Evolutionary conservation across 2,797 vertebrate genomes (phyloP), one percentile per base, ranked within the genome.

Genomic region (Arnoldichthys spilopterus): DNA sequence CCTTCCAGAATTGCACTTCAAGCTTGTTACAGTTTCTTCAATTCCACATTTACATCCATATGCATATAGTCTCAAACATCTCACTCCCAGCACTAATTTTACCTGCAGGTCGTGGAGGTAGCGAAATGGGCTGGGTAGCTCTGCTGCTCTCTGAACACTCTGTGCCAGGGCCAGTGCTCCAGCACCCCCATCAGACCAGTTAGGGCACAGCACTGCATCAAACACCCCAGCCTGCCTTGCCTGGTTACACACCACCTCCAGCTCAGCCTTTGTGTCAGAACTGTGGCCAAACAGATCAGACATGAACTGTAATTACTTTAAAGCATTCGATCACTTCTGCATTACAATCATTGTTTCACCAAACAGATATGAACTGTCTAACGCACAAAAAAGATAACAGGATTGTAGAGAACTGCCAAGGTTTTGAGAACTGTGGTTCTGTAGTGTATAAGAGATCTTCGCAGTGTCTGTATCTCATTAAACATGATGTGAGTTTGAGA

Each of bases 171-270:
- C 90, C 30, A 94, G 26, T 0, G 95, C 94, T 3, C 95, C 95
- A 83, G 85, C 91, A 13, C 95, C 95, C 3, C 95, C 95, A 81
- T 95, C 91, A 56, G 95, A 93, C 95, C 95, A 96, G 88, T 94
- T 94, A 43, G 90, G 93, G 78, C 94, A 95, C 24, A 90, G 92
- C 82, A 96, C 92, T 0, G 94, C 95, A 69, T 95, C 94, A 0
- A 94, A 93, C 0, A 94, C 95, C 49, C 95, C 95, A 0, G 94
- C 91, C 61, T 92, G 90, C 84, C 87, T 94, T n/a, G 95, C 91
- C 28, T 93, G 86, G 20, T 66, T 79, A 67, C 89, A 87, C 11
- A 96, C 80, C 64, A 96, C 89, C 56, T 94, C 91, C 86, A 95
- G 85, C 34, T 96, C 95, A 0, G 92, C 90, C n/a, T 92, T 89